Evolutionary conservation across 2,888 invertebrate genomes (phyloP).

Genomic region (Harpalus rufipes): DNA sequence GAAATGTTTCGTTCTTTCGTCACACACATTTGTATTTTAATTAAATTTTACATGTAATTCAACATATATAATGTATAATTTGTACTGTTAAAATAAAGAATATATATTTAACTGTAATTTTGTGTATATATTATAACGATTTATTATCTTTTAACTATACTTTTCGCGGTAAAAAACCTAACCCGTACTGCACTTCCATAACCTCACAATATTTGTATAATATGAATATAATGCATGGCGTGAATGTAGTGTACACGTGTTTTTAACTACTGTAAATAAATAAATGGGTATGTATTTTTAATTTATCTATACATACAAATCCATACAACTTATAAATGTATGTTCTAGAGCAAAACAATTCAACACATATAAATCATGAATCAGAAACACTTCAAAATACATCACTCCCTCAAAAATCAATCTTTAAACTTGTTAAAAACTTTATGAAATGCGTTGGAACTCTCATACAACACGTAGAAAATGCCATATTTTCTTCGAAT

Average conservation of each 20-base stretch:
- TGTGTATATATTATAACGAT: too few species aligned
- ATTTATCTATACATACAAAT: not conserved
- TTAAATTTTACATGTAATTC: too few species aligned
- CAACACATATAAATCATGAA: not conserved
- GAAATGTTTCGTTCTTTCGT: too few species aligned
- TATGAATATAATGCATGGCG: too few species aligned
- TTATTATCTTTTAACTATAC: not conserved
- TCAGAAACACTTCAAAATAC: not conserved
- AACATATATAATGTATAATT: too few species aligned
- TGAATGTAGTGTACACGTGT: not conserved
- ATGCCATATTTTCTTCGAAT: not conserved
- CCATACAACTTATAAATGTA: not conserved
- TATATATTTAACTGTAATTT: too few species aligned
- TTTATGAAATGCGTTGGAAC: constrained; percentile 16
- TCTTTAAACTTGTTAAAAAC: not conserved
- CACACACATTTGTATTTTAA: too few species aligned
- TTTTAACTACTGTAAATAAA: not conserved
- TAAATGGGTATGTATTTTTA: constrained; percentile 18
- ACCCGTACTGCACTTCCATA: not conserved
- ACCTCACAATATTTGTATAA: constrained; percentile 4
- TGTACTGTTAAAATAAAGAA: too few species aligned
- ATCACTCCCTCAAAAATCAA: not conserved
- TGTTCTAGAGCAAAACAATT: not conserved
- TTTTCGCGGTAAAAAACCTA: not conserved
- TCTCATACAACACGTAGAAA: constrained; percentile 16